Evolutionary conservation across 1,140 invertebrate species (phyloP), one percentile per base, ranked within the genome.

Genomic region (Campoletis sonorensis): DNA sequence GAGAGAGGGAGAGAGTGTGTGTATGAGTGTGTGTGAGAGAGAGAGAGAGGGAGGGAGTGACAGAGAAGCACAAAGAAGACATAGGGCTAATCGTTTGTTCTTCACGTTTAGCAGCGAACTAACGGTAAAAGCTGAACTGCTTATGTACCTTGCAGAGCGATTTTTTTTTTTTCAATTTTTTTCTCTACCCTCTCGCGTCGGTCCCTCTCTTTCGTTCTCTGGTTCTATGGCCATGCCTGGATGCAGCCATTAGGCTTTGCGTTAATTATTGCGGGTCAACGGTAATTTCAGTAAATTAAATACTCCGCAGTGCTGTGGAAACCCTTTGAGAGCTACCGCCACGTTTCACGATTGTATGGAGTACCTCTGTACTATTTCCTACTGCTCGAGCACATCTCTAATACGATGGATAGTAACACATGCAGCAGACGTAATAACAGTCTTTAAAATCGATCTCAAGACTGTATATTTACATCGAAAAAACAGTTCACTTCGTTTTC

Each of bases 201-300:
- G 3, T 67, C 64, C 30, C 30, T 70, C 10, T 33, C 30, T 70
- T 1, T 70, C 67, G 30, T 27, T 70, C 27, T 70, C 67, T n/a
- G 15, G 0, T 21, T 33, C 67, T 70, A 70, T 33, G 54, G 64
- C 54, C n/a, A n/a, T 77, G 18, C 54, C 61, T 30, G 30, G n/a
- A 30, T 21, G 37, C 4, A 30, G 33, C 21, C 76, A 64, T 67
- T 49, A 45, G 33, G 11, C 76, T 67, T 64, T 45, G 76, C 76
- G 76, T 78, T 78, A 78, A 78, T 78, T 78, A 78, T 78, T 67
- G 58, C 71, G 54, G 79, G 68, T 73, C 71, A 71, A 40, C 54
- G 79, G 49, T 80, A 80, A 71, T 80, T 72, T 80, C 71, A 80
- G 51, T 37, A 80, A 71, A 80, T 72, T 72, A 80, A 73, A 80